Evolutionary conservation across 2,888 invertebrate genomes (phyloP).

Genomic region (Lamellibrachia columna): DNA sequence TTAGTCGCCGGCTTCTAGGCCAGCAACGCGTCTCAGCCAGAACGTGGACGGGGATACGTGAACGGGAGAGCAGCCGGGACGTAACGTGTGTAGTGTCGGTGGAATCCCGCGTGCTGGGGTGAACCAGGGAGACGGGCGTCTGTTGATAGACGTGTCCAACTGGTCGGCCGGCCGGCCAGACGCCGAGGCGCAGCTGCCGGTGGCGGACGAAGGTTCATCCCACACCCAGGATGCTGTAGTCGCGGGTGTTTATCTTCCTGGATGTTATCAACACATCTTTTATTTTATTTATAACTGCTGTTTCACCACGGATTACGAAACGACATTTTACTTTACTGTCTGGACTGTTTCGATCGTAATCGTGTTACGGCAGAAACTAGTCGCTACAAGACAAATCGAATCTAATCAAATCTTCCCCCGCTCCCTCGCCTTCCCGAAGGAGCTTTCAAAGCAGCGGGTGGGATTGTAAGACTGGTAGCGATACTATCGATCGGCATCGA

Average conservation of each 20-base stretch:
- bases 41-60: not conserved
- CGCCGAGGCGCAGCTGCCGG: not conserved
- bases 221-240: too few relatives aligned
- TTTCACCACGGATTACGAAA: not conserved
- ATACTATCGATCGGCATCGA: not conserved
- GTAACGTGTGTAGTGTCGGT: slow-evolving; percentile 11
- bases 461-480: not conserved
- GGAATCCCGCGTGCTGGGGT: slow-evolving; percentile 9
- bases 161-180: not conserved
- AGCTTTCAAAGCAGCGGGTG: not conserved
- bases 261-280: not conserved
- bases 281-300: not conserved
- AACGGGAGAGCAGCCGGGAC: not conserved
- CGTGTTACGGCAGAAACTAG: not conserved
- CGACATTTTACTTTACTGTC: not conserved
- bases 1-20: slow-evolving; percentile 4
- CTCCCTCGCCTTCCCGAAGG: not conserved
- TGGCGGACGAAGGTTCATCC: not conserved
- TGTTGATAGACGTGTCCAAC: slow-evolving; percentile 8
- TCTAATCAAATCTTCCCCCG: not conserved
- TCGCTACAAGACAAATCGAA: not conserved
- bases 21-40: not conserved
- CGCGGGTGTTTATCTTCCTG: not conserved
- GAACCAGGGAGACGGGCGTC: not conserved
- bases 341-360: not conserved